These are phyloP conservation scores for Gallinago stenura DNA, from an alignment of 2,797 vertebrate genomes.

Conservation along the genomic window DNA sequence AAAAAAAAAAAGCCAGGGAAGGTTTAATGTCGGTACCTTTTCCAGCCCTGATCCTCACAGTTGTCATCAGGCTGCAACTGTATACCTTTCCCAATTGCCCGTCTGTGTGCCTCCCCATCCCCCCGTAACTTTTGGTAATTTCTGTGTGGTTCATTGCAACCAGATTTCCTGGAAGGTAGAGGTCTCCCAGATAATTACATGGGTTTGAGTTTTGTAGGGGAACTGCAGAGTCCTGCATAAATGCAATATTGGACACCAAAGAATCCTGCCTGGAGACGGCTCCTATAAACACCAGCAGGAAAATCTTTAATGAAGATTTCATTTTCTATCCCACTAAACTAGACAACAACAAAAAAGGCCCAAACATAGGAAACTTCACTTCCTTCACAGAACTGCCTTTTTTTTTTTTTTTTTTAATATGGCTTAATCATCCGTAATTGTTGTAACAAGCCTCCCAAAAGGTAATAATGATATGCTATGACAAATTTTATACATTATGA, in stretches of 20 bases:
- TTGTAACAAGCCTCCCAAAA: constrained; percentile 46
- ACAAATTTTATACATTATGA: constrained; percentile 52
- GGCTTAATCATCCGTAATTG: constrained; percentile 19
- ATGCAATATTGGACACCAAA: not conserved
- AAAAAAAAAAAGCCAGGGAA: not conserved
- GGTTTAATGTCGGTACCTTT: not conserved
- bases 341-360: not conserved
- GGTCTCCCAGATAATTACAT: not conserved
- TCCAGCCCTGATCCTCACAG: not conserved
- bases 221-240: not conserved
- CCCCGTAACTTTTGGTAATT: not conserved
- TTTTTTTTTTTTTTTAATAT: not conserved
- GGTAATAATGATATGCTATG: constrained; percentile 45
- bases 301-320: not conserved
- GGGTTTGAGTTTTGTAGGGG: not conserved
- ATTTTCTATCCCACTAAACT: not conserved
- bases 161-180: not conserved
- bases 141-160: not conserved
- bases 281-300: not conserved
- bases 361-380: not conserved
- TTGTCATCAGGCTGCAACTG: not conserved
- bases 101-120: not conserved
- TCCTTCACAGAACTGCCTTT: not conserved
- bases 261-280: not conserved
- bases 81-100: not conserved